These are phyloP conservation scores for Drosophila pandora DNA, from an alignment of 1,140 invertebrate species.

Conservation along the genomic window DNA sequence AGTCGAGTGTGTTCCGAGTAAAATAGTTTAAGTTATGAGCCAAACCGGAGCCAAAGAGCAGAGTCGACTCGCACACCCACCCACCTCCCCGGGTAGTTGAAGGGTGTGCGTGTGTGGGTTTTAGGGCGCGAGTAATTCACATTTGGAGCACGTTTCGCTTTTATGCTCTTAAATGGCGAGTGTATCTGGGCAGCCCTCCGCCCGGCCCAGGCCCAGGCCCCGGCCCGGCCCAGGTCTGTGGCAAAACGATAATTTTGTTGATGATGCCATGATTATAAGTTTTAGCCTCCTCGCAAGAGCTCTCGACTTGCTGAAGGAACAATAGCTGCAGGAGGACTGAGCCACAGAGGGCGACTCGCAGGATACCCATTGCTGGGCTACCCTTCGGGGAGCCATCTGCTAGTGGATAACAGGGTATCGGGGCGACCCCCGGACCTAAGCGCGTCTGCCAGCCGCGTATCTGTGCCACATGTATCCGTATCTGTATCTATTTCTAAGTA, in stretches of 20 bases:
- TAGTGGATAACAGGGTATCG: conserved; percentile 47
- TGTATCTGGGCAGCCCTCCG: conserved; percentile 58
- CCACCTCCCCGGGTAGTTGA: conserved; percentile 13
- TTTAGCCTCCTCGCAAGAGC: conserved; percentile 54
- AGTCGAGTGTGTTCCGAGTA: conserved; percentile 65
- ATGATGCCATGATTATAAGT: conserved; percentile 78
- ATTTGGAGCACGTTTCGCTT: conserved; percentile 76
- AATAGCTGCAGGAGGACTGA: conserved; percentile 28
- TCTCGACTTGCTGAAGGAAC: conserved; percentile 45
- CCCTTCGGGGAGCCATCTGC: neutral
- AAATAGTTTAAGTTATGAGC: conserved; percentile 75
- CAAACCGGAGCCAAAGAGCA: conserved; percentile 65
- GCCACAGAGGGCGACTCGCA: neutral
- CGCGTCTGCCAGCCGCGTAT: conserved; percentile 47
- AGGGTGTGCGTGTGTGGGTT: conserved; percentile 16
- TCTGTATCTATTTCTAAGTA: conserved; percentile 71
- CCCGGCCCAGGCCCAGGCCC: no score
- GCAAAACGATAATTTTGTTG: conserved; percentile 76
- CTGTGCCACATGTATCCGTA: conserved; percentile 33
- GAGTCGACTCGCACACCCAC: conserved; percentile 38
- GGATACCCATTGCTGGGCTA: neutral
- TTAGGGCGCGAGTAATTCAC: conserved; percentile 58
- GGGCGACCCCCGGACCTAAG: conserved; percentile 40
- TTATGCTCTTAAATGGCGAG: conserved; percentile 77
- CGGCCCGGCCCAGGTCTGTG: conserved; percentile 28